Evolutionary conservation across 1,140 invertebrate species (phyloP), one percentile per base, ranked within the genome.

Genomic region (Cydia splendana): DNA sequence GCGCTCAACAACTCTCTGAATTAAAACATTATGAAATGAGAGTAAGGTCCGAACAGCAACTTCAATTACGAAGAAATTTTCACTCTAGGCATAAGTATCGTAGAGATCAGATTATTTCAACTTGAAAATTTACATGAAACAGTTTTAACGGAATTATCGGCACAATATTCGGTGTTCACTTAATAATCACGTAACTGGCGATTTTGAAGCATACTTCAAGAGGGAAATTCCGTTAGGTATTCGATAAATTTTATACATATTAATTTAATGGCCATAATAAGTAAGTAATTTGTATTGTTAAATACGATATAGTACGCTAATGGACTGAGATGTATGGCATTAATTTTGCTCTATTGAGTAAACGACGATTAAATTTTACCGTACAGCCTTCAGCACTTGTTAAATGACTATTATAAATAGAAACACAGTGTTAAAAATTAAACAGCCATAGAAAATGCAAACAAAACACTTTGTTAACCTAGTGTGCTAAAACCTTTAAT

Each of bases 141-240:
- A 15, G 5, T 0, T 57, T 53, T 15, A 18, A 53, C 7, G 15
- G 15, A 57, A n/a, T 13, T 51, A 18, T 20, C 53, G 5, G 15
- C 53, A 57, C 53, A 15, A 7, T 57, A 57, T 57, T 57, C 18
- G n/a, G n/a, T 0, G 53, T 20, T 57, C 53, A 20, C 15, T 57
- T 57, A 57, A 57, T 57, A 57, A 18, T 57, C 15, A 57, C n/a
- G 53, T 57, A 18, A 57, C 53, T 18, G 53, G n/a, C 51, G 51
- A 57, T 57, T 18, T 57, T 57, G 53, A 57, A 30, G 65, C n/a
- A 28, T 28, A 69, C 65, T 69, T 69, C 24, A 30, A 34, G 10
- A 28, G 24, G 65, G 4, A 24, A 18, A 18, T 57, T 57, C 1
- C n/a, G 15, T 57, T 57, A 57, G 0, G 12, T 18, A 51, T 51